A percentile compares a stretch with the other conserved stretches of the same genome.
Evolutionary conservation across 2,888 invertebrate genomes (phyloP).

Genomic region (Sminthurinus aureus): DNA sequence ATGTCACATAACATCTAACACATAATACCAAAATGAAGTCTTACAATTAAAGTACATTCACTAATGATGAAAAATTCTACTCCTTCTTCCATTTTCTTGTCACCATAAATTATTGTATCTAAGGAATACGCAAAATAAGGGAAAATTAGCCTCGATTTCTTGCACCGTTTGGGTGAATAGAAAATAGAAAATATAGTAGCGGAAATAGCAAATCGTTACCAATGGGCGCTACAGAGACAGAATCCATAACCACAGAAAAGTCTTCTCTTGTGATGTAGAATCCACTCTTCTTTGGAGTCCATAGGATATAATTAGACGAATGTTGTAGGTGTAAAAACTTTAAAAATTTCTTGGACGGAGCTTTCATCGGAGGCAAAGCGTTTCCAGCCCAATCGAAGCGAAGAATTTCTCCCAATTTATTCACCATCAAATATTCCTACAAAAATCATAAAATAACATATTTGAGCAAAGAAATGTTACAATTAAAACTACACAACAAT

Average conservation of each 20-base stretch:
- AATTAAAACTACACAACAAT: no score
- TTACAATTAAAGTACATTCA: conserved; percentile 45
- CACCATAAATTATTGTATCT: conserved; percentile 19
- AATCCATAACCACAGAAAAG: conserved; percentile 54
- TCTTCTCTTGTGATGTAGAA: conserved; percentile 56
- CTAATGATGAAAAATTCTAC: conserved; percentile 55
- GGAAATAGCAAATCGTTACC: conserved; percentile 38
- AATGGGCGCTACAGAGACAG: conserved; percentile 54
- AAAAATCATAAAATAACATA: no score
- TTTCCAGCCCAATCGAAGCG: conserved; percentile 54
- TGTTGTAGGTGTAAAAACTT: conserved; percentile 52
- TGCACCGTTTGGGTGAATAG: no score
- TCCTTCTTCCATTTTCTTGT: conserved; percentile 39
- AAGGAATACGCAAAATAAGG: no score
- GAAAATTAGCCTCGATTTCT: no score
- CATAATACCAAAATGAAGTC: neutral
- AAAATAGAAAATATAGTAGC: conserved; percentile 11
- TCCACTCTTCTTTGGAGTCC: conserved; percentile 54
- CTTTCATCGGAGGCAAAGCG: conserved; percentile 41
- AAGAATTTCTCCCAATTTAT: conserved; percentile 52
- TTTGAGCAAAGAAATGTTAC: no score
- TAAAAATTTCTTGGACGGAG: conserved; percentile 50
- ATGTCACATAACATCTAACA: no score
- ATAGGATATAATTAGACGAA: conserved; percentile 51
- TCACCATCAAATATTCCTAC: conserved; percentile 56